Evolutionary conservation across 2,113 vertebrate genomes (phyloP), one percentile per base, ranked within the genome.

Genomic region (Barnardius zonarius): DNA sequence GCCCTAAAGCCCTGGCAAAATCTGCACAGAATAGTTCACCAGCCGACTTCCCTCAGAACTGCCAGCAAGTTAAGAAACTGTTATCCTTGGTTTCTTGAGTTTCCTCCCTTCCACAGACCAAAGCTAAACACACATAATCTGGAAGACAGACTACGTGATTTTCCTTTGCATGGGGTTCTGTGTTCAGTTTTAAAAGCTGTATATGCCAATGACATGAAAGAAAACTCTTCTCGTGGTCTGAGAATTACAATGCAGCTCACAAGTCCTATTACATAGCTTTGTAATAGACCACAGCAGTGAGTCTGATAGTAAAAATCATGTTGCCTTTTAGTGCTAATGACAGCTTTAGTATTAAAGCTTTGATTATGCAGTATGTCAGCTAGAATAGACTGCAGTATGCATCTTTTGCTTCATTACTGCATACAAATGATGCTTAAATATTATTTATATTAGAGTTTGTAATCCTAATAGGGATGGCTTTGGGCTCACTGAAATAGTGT

Each of bases 371-470:
- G 28, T 37, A 37, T 83, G 81, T 86, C 86, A 72, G 84, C 64
- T 79, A 84, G 87, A 93, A 73, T 18, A 78, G 62, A 55, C 51
- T 49, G 79, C 84, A 83, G 9, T 24, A 11, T 46, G 46, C 44
- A 39, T 92, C 68, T 93, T 79, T 90, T 92, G 92, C 76, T 94
- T 92, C 67, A 87, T 91, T 95, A 90, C 49, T 74, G 73, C 67
- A 39, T 67, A 77, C 52, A 93, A 77, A 78, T 69, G 27, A 79
- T 70, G 61, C 67, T 77, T 92, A 67, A 84, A 70, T 83, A 93
- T 57, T 87, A 61, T 17, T 88, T 37, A 46, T 92, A 92, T 51
- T 83, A 25, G 23, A 43, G 72, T 83, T 86, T 84, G 39, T 64
- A 74, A 83, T 85, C 87, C 68, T 83, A 78, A 89, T 48, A 55